Base-by-base conservation (phyloP, 2,113 vertebrate genomes). In the Elanoides forficatus region DNA sequence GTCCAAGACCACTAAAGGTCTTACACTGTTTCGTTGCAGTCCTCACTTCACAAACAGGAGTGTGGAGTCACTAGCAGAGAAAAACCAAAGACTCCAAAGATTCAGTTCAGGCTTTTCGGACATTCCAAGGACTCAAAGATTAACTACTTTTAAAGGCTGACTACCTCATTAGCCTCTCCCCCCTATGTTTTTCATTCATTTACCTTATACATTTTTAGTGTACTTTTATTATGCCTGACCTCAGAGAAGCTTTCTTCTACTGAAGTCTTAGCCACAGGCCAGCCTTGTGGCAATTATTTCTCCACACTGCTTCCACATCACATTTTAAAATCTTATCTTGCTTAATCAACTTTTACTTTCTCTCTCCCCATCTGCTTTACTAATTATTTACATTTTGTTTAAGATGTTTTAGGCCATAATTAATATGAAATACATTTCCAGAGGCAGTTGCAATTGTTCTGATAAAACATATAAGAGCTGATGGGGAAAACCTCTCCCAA, bases 401-500 rank as follows among this genome's bases (percentile, higher is more conserved):
- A 56, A 68, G 48, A 26, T 21, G 3, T 26, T 92, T 92, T 58
- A 65, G 32, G 19, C 9, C 25, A 25, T 32, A 63, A n/a, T 23
- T 84, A 6, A 26, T 38, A 14, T 7, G 25, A 92, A 73, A 83
- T 23, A 36, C 14, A 25, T 4, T 34, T 19, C 13, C 16, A 73
- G 63, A 82, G 21, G 22, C 15, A 70, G 11, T 8, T 66, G 27
- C 16, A 90, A 23, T 17, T 48, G 6, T 73, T 81, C 48, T 53
- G 27, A 29, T 48, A 70, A 81, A 81, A 70, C 2, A 34, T 0
- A 0, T 5, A 36, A 30, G 15, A 91, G 26, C 0, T 52, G 30
- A 80, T 30, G 40, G 19, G 25, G 15, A 5, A 86, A 89, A 45
- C 2, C 7, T 83, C 12, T 19, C 42, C 11, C 7, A 26, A 36